Base-by-base conservation (phyloP, 2,888 invertebrate species). In the Ormyrus pomaceus region DNA sequence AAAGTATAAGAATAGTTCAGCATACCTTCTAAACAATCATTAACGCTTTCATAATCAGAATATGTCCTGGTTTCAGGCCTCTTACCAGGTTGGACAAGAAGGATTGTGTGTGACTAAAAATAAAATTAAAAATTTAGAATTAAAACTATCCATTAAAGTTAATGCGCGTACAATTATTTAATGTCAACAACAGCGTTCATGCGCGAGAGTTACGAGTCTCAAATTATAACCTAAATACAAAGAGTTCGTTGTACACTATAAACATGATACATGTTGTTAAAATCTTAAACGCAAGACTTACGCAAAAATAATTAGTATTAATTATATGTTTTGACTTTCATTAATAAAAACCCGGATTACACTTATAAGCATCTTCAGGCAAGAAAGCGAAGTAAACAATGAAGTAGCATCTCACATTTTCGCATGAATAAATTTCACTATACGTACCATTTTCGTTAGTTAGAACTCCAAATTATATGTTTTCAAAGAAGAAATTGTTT, bases 41-140 rank as follows among this genome's bases (percentile, higher is more conserved):
- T 99, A 8, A 99, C 96, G 81, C 98, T 97, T 90, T 99, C 99
- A 88, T 99, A 99, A 91, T 99, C 99, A 0, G 98, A 98, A 91
- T 99, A 99, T 0, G 99, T 99, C 83, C 99, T 94, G 0, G 98
- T 98, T 91, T 99, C 99, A 34, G 99, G 98, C 88, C 97, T 95
- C 0, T 93, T 93, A 2, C 97, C 97, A 1, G 99, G 98, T 91
- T 99, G 99, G 6, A 99, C 96, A 83, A 99, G 91, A 81, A 99
- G 92, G 90, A 99, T 99, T 82, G 99, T 98, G 92, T 99, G 99
- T n/a, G 97, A 95, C 98, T 95, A 91, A 82, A 94, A 92, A 51
- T 46, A 72, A 79, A 72, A 34, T 68, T 48, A 62, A 53, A 55
- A 53, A 55, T 68, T 53, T 19, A 61, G 46, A 46, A 61, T 53